Conservation (phyloP, 2,797 vertebrate genomes). For the Alexandromys oeconomus region DNA sequence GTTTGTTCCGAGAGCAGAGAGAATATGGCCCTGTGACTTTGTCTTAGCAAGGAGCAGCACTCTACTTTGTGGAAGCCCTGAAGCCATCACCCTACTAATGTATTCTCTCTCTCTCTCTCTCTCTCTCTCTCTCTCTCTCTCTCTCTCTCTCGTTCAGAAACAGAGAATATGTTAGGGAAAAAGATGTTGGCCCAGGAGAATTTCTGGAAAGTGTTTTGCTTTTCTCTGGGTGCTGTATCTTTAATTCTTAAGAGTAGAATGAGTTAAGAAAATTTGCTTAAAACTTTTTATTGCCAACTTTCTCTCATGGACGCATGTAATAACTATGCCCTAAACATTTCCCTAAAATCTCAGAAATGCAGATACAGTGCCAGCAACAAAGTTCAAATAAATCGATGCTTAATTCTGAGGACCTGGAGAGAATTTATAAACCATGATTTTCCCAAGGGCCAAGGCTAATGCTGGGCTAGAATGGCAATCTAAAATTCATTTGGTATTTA, state of each 20-base stretch:
- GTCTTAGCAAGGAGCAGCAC: neutral
- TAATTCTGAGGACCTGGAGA: conserved; percentile 74
- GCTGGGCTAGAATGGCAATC: conserved; percentile 68
- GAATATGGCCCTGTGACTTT: neutral
- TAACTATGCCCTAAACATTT: neutral
- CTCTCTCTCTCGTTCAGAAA: neutral
- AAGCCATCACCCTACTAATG: neutral
- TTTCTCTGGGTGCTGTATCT: neutral
- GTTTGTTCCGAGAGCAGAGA: neutral
- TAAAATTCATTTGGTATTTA: conserved; percentile 84
- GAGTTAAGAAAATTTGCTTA: conserved; percentile 52
- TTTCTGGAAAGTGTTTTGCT: conserved; percentile 22
- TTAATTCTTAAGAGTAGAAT: neutral
- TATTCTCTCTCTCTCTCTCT: no score
- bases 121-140: neutral
- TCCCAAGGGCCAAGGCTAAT: conserved; percentile 80
- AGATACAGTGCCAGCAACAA: conserved; percentile 60
- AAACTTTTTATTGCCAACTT: conserved; percentile 41
- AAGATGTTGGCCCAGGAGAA: conserved; percentile 5
- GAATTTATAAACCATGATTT: conserved; percentile 78
- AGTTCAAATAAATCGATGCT: conserved; percentile 75
- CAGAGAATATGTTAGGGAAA: neutral
- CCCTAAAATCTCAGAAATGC: conserved; percentile 45
- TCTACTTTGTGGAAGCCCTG: neutral
- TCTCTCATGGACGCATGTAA: neutral